Evolutionary conservation across 2,797 vertebrate species (phyloP), one percentile per base, ranked within the genome.

Genomic region (Neoniphon sammara): DNA sequence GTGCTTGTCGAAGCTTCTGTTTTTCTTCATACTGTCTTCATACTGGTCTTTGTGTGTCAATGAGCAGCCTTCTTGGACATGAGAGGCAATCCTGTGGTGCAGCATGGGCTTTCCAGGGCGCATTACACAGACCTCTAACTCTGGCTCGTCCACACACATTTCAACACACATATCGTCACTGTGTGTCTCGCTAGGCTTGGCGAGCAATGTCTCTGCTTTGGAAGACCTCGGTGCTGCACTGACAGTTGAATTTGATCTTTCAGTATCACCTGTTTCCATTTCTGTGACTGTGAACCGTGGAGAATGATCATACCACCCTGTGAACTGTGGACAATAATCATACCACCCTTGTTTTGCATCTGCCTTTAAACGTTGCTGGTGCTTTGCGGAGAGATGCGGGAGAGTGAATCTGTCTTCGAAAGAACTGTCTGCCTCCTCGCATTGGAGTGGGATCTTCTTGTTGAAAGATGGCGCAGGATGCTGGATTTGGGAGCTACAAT

Each of bases 61-160:
- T 0, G 81, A 30, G 25, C 2, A 66, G 15, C 84, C 85, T 0
- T 63, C 66, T 18, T 79, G 83, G 30, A 89, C 42, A 49, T 86
- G 88, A 52, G 88, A 84, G 53, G 88, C 83, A 6, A 88, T 90
- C 49, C 88, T 88, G 20, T 85, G 81, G 75, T 89, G 87, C 42
- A 91, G 57, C 87, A 84, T 87, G 10, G 88, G 87, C 56, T 74
- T 86, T 5, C 65, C 25, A 50, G 76, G 73, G 36, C 6, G 39
- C 25, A 14, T 46, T 4, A 31, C 59, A 17, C 55, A 77, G 21
- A 42, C 68, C 18, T 85, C 86, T 23, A 80, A 66, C 73, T 90
- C 90, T 7, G 94, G 94, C 73, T 91, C 96, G 1, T 98, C 97
- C 23, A 98, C 97, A 1, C 94, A 96, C 97, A 98, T 98, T 92